phyloP scores from a whole-genome alignment of 1,140 invertebrate genomes.

The Ceratina calcarata region DNA sequence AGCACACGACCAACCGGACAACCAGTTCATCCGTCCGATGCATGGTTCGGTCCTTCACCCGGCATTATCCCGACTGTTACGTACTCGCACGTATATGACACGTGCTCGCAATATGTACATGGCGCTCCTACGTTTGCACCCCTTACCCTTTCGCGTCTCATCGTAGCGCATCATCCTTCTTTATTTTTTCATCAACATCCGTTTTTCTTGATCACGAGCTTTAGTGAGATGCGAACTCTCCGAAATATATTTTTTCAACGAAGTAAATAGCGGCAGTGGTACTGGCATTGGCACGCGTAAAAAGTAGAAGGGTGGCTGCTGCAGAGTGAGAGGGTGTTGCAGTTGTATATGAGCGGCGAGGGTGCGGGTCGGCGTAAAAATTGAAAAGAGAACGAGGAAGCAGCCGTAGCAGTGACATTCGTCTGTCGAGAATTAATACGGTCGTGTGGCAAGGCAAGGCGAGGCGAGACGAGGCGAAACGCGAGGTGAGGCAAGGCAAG shows the following conservation, averaged over 20 bases:
- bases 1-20: slow-evolving; percentile 64
- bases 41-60: slow-evolving; percentile 71
- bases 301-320: not conserved
- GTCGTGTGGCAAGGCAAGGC: slow-evolving; percentile 2
- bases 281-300: not conserved
- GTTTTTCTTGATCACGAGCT: not conserved
- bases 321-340: too few relatives aligned
- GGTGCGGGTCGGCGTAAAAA: not conserved
- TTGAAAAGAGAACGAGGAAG: not conserved
- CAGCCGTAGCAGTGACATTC: slow-evolving; percentile 21
- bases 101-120: slow-evolving; percentile 63
- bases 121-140: slow-evolving; percentile 31
- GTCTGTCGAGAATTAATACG: slow-evolving; percentile 10
- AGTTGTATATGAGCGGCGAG: not conserved
- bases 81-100: slow-evolving; percentile 63
- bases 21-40: slow-evolving; percentile 63
- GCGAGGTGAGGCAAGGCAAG: not conserved
- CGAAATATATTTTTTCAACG: too few relatives aligned
- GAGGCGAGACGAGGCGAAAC: not conserved
- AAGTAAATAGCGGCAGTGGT: too few relatives aligned
- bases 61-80: slow-evolving; percentile 65
- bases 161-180: not conserved
- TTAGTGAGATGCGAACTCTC: too few relatives aligned
- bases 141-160: slow-evolving; percentile 1
- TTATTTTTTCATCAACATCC: not conserved